Evolutionary conservation across 2,113 vertebrate species (phyloP), one percentile per base, ranked within the genome.

Genomic region (Illadopsis cleaveri): DNA sequence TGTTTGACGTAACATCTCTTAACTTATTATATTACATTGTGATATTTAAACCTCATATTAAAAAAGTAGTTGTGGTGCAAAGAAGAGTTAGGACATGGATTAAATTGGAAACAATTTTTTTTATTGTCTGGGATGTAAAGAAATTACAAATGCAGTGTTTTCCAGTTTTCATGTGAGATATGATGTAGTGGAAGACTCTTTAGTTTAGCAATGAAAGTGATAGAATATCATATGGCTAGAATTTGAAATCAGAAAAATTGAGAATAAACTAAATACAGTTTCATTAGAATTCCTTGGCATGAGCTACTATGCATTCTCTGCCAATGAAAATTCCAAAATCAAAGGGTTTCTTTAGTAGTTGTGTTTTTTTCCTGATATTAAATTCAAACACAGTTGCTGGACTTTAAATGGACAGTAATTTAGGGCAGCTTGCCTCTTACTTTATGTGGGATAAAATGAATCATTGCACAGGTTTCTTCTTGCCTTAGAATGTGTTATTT

Each of bases 271-370:
- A 45, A 57, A 44, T n/a, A 8, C 9, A 68, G 5, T 53, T 91
- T 71, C 12, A 16, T 54, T 58, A 53, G 11, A 75, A 66, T 58
- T 70, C n/a, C 3, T 75, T 65, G 21, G 8, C 15, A 25, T 8
- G 24, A 65, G 11, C 30, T 60, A 30, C 33, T 31, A 9, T 50
- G 12, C 18, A 23, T 91, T 78, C 38, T 77, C 15, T 72, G 47
- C 10, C 22, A 37, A 15, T 40, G 38, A 37, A 79, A 88, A 82
- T 40, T 65, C 31, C 30, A n/a, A 31, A 79, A 79, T 54, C 7
- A 47, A 53, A 21, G 3, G 0, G 0, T 2, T 45, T 72, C 45
- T 79, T 75, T 72, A 50, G 21, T 42, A 3, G 14, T 31, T 21
- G 20, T 33, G 6, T 23, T 48, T 57, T 57, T 64, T n/a, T 44